These are phyloP conservation scores for Bambusicola thoracicus DNA, from an alignment of 2,113 vertebrate genomes.

Conservation along the genomic window DNA sequence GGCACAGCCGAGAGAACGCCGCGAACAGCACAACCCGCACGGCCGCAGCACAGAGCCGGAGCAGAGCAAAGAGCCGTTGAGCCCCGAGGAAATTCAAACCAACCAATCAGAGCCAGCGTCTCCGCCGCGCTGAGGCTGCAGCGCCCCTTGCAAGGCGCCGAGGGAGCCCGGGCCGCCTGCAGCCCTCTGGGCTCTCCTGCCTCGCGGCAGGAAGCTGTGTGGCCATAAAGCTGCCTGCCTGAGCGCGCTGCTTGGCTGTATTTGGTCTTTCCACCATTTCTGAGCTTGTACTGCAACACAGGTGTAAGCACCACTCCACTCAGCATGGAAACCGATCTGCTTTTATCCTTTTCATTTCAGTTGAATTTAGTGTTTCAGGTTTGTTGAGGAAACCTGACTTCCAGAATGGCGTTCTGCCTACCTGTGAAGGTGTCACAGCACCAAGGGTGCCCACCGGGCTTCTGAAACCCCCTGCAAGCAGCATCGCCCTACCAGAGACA, in stretches of 20 bases:
- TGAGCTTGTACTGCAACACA: neutral
- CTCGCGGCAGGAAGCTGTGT: too few relatives aligned
- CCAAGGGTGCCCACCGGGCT: neutral
- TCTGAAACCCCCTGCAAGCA: rapidly evolving
- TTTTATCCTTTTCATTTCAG: neutral
- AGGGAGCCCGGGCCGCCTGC: rapidly evolving
- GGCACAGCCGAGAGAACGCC: too few relatives aligned
- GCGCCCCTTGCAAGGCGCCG: rapidly evolving
- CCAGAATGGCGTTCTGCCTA: neutral
- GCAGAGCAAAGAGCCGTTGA: rapidly evolving
- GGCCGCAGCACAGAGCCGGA: too few relatives aligned
- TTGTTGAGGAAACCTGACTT: neutral
- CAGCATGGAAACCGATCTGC: neutral
- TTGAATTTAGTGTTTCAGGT: neutral
- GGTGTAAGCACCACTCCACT: too few relatives aligned
- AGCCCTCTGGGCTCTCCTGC: rapidly evolving
- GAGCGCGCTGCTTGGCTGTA: rapidly evolving
- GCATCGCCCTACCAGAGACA: neutral
- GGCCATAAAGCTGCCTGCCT: rapidly evolving
- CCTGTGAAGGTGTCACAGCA: neutral
- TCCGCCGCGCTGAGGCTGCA: too few relatives aligned
- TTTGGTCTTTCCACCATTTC: neutral
- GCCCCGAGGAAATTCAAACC: neutral
- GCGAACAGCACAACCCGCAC: too few relatives aligned
- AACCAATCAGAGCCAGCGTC: too few relatives aligned